Percentiles rank a stretch among this genome's conserved stretches.
Evolutionary conservation across 2,797 vertebrate species (phyloP).

Genomic region (Pangasius macronema): DNA sequence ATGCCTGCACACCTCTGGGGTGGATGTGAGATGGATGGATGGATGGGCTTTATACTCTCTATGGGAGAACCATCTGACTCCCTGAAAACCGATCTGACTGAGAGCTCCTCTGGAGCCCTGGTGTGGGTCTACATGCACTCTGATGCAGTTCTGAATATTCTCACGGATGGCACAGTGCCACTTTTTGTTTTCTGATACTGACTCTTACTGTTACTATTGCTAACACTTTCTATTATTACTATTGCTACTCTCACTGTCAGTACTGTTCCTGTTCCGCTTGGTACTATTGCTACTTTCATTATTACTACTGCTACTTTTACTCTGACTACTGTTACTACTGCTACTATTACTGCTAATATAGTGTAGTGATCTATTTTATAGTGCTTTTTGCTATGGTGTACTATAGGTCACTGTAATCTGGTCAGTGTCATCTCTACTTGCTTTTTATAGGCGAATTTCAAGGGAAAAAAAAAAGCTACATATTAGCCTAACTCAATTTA

Average conservation of each 20-base stretch:
- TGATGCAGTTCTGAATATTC: not conserved
- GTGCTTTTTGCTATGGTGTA: not conserved
- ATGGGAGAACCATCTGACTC: not conserved
- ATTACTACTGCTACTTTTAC: not conserved
- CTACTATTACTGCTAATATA: not conserved
- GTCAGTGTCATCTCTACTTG: not conserved
- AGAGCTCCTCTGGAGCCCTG: not conserved
- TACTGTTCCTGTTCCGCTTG: not conserved
- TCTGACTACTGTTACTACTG: too few species aligned
- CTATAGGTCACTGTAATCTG: not conserved
- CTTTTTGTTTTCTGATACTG: not conserved
- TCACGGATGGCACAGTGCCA: not conserved
- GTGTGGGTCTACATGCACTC: not conserved
- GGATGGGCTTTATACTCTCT: not conserved
- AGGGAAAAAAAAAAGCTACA: not conserved
- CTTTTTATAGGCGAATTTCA: too few species aligned
- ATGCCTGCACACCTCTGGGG: constrained; percentile 2
- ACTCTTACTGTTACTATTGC: not conserved
- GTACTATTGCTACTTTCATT: too few species aligned
- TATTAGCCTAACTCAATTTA: too few species aligned
- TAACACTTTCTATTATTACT: too few species aligned
- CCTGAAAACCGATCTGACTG: not conserved
- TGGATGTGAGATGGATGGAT: not conserved
- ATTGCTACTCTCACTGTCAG: too few species aligned
- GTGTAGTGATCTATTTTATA: not conserved